Evolutionary conservation across 2,113 vertebrate species (phyloP).

Genomic region (Pagrus major): DNA sequence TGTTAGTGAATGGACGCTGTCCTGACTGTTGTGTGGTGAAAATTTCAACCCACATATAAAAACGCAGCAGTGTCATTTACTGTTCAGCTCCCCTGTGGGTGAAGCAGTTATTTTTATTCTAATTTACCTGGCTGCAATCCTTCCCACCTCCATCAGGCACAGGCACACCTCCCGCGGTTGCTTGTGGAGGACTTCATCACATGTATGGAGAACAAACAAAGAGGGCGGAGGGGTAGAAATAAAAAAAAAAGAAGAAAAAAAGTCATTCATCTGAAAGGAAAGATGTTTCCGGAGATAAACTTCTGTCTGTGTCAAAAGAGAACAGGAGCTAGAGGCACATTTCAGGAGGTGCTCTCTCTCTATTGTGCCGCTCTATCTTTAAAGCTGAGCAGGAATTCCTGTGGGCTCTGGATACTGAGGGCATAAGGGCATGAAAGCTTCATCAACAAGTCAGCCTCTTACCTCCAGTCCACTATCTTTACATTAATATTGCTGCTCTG

Average conservation of each 20-base stretch:
- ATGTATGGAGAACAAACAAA: slow-evolving; percentile 37
- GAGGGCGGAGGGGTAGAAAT: slow-evolving; percentile 2
- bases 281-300: slow-evolving; percentile 72
- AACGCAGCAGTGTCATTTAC: neutral
- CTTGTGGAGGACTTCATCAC: slow-evolving; percentile 92
- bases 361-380: slow-evolving; percentile 61
- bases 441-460: slow-evolving; percentile 15
- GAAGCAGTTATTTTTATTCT: neutral
- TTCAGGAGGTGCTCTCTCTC: slow-evolving; percentile 40
- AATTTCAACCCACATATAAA: neutral
- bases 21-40: neutral
- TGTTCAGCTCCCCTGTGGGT: neutral
- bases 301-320: slow-evolving; percentile 34
- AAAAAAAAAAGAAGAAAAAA: slow-evolving; percentile 30
- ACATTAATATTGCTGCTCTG: neutral
- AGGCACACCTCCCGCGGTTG: slow-evolving; percentile 97
- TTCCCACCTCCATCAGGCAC: slow-evolving; percentile 95
- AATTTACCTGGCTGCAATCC: slow-evolving; percentile 93
- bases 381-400: slow-evolving; percentile 64
- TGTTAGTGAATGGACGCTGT: neutral
- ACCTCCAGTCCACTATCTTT: neutral
- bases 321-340: slow-evolving; percentile 14
- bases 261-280: slow-evolving; percentile 47
- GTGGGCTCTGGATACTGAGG: slow-evolving; percentile 52
- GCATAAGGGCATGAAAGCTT: slow-evolving; percentile 53